Base-by-base conservation (phyloP, 1,140 invertebrate genomes). In the Achatina immaculata region DNA sequence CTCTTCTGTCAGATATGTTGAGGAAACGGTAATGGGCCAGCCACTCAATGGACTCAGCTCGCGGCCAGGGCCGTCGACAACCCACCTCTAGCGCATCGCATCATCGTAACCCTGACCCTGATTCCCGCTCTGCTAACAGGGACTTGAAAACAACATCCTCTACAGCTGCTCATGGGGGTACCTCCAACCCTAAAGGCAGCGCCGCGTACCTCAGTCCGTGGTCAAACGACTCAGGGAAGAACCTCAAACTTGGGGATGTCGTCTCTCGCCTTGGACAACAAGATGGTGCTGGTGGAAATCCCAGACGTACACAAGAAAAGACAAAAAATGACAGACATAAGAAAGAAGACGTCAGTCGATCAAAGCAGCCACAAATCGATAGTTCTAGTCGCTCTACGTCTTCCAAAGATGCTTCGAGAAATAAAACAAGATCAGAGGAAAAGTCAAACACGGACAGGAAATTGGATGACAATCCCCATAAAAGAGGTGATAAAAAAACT, bases 1-100 rank as follows among this genome's bases (percentile, higher is more conserved):
- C 58, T 45, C 31, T 62, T n/a, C 6, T 48, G 21, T 19, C 42
- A 78, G 76, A 28, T 42, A 78, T 78, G 76, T 34, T 16, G 28
- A 66, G 48, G 68, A 34, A 48, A 40, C 76, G 76, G 76, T 78
- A 78, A 78, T 78, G 76, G 76, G 55, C 76, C 43, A 16, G 34
- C 76, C 65, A 78, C 58, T 76, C 74, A 36, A 78, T 78, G 76
- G 76, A 78, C 62, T 43, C 36, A 24, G 58, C 65, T 36, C 65
- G 43, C 58, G 76, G 75, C 55, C 58, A 42, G 62, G 65, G 11
- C n/a, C 45, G 55, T 34, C 74, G 58, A 43, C 51, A 76, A 45
- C 31, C 74, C 36, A 2, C 45, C 0, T 14, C 74, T 76, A 65
- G 34, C 43, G 51, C 31, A 36, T 6, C 19, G 40, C 1, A 76